A percentile compares a stretch with the other conserved stretches of the same genome.
Evolutionary conservation across 2,113 vertebrate genomes (phyloP).

Genomic region (Motacilla alba): DNA sequence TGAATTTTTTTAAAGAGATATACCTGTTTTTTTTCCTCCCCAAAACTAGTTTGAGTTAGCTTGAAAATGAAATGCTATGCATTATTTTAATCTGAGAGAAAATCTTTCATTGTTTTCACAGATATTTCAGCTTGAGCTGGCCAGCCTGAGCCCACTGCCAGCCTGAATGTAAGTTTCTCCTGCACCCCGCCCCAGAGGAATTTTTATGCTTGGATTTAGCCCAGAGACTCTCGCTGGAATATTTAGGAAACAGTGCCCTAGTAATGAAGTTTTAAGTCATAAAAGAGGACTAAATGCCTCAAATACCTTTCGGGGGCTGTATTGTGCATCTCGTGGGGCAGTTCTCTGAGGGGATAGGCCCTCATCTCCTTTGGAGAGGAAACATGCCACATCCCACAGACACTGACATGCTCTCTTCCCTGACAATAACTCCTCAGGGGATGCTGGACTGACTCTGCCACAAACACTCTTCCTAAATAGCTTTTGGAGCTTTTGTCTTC

Average conservation of each 20-base stretch:
- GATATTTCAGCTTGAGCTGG: neutral
- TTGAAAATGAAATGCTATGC: neutral
- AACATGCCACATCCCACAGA: neutral
- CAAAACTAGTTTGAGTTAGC: neutral
- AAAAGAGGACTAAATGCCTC: neutral
- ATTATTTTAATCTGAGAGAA: neutral
- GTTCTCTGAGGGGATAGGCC: neutral
- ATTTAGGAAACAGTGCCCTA: neutral
- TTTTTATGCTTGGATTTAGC: neutral
- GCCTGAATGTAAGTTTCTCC: neutral
- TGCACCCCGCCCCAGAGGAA: neutral
- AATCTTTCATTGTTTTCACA: neutral
- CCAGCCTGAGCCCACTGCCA: neutral
- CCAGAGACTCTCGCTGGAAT: neutral
- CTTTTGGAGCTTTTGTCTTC: neutral
- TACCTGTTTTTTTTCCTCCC: fast-evolving
- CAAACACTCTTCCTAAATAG: neutral
- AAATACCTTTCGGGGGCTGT: neutral
- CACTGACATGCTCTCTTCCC: neutral
- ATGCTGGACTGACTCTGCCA: neutral
- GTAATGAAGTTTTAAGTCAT: neutral
- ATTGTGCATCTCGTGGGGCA: fast-evolving
- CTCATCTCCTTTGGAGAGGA: neutral
- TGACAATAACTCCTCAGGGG: neutral
- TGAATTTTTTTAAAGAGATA: neutral